Base-by-base conservation (phyloP, 2,113 vertebrate genomes). In the Orycteropus afer region DNA sequence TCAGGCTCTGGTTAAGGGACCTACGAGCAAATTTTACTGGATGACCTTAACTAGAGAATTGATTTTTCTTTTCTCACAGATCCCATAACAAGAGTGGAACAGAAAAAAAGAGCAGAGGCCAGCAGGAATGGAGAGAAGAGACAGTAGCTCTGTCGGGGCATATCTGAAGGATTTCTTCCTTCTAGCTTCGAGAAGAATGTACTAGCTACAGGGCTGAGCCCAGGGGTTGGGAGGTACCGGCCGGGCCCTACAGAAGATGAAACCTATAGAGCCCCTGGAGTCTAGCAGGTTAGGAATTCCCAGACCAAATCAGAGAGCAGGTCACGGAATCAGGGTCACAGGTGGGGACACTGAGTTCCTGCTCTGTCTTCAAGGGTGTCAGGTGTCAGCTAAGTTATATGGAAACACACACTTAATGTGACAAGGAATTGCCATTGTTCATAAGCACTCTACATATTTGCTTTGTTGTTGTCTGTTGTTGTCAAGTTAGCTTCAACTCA, bases 61-160 rank as follows among this genome's bases (percentile, higher is more conserved):
- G 86, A 84, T 80, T 94, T 95, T 96, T 79, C 53, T 86, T 96
- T 82, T 74, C 51, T 73, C 61, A 81, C 47, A 90, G 23, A 85
- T 95, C 42, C 6, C 17, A 4, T 88, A 84, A 84, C 37, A 90
- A 83, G 80, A 86, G 45, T 49, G 34, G 53, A 61, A 11, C 15
- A 87, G 51, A 88, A 63, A 69, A 84, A 13, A 86, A 83, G 40
- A 65, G 51, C 15, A n/a, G 53, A 89, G 81, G 17, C 42, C 80
- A 13, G 13, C 32, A 53, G 80, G 18, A 10, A 25, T 40, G 23
- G 34, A 63, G 47, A 95, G 63, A 97, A 95, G 93, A 97, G n/a
- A 0, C 69, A 89, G 45, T 76, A 96, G 73, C n/a, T 83, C 13
- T 22, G 20, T 7, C 25, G 34, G 53, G 45, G 2, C 15, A 29